phyloP scores from a whole-genome alignment of 1,140 invertebrate species.

The Danaus melanippus region DNA sequence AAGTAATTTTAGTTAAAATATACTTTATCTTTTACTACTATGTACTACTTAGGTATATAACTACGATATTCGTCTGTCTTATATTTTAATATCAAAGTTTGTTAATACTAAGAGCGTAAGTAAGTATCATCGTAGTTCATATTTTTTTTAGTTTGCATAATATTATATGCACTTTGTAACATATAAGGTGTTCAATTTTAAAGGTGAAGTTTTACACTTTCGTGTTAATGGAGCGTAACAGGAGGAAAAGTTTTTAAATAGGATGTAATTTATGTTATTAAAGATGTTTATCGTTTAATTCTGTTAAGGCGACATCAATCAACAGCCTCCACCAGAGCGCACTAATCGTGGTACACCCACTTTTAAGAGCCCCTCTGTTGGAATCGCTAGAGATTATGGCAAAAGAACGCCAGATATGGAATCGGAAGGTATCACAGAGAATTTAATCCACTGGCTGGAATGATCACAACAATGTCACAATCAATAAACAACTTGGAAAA shows the following conservation, averaged over 20 bases:
- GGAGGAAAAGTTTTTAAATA: no score
- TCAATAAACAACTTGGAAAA: conserved; percentile 17
- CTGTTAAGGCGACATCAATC: conserved; percentile 49
- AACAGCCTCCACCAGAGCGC: conserved; percentile 41
- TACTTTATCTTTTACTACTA: background rate
- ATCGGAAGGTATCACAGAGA: conserved; percentile 47
- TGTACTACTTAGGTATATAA: no score
- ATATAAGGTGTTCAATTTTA: background rate
- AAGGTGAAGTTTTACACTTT: background rate
- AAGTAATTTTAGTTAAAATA: background rate
- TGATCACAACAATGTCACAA: conserved; percentile 17
- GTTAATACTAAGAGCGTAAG: no score
- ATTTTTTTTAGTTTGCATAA: background rate
- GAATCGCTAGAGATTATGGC: conserved; percentile 60
- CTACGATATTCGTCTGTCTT: no score
- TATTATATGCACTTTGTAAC: background rate
- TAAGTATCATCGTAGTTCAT: no score
- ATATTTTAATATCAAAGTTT: no score
- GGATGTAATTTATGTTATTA: conserved; percentile 2
- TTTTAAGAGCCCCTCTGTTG: conserved; percentile 60
- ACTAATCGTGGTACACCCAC: conserved; percentile 49
- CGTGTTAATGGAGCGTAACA: no score
- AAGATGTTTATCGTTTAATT: conserved; percentile 2
- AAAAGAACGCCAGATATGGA: conserved; percentile 55
- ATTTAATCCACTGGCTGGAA: conserved; percentile 27